Evolutionary conservation across 1,140 invertebrate genomes (phyloP), one percentile per base, ranked within the genome.

Genomic region (Portunus trituberculatus): DNA sequence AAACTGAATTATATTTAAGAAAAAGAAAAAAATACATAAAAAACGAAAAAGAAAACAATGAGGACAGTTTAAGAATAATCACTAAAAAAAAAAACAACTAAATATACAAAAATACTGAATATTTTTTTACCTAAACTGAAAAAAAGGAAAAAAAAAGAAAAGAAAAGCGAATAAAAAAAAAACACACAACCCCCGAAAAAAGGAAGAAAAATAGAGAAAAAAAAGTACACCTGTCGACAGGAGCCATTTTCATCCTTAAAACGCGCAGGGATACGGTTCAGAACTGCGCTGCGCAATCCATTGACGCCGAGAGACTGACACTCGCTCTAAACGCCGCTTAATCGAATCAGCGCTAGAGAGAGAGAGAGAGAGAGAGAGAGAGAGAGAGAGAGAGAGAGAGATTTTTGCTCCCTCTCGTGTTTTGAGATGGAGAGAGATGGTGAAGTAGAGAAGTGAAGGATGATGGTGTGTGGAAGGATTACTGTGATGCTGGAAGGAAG

Each of bases 281-380:
- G 52, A 59, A 59, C 52, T 14, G 52, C 52, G 52, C 16, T 59
- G 52, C 52, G 52, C 52, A 59, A 59, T 4, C 52, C 52, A 59
- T 59, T 59, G 52, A 59, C 52, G 16, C 52, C 52, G 67, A 76
- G 67, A 76, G 67, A 76, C 12, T n/a, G 67, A 76, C 20, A 76
- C 67, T 76, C 1, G 67, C 67, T n/a, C n/a, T 76, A 76, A 76
- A 76, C 20, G 67, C 67, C n/a, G n/a, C 67, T 25, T 76, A 76
- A 25, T n/a, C 20, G n/a, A 76, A 76, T 76, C 67, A 76, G 0
- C 20, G 67, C 12, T 8, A 76, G 67, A 76, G 67, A 76, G 67
- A 76, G 67, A 76, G 67, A 76, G 67, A 76, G 67, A 76, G 67
- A 76, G 67, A 76, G 67, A 76, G 67, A 76, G 67, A 76, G 67